Base-by-base conservation (phyloP, 2,888 invertebrate species). In the Coremacera marginata region DNA sequence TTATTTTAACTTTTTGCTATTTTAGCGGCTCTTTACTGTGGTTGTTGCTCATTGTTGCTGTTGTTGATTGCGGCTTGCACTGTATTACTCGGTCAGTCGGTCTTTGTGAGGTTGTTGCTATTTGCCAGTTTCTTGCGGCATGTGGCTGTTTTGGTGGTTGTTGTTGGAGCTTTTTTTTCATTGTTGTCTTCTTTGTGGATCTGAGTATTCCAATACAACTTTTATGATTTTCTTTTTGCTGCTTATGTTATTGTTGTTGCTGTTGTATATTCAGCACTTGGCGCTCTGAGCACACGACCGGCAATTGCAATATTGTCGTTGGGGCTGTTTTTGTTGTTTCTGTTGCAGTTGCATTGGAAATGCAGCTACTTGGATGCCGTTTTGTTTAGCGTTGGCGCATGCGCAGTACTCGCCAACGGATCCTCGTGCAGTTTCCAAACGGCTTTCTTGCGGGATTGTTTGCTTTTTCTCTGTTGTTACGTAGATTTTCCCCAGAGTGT, bases 11-110 rank as follows among this genome's bases (percentile, higher is more conserved):
- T 49, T n/a, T 62, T 62, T 34, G 55, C 57, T 72, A 71, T 74
- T 52, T 74, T 25, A 74, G 73, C 75, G 60, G 75, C 67, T 67
- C 52, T 67, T 57, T 14, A 22, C 19, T 34, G 19, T 5, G 34
- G 31, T 70, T 73, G 68, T 9, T 62, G 3, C 55, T 8, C 70
- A 77, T 73, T 75, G 77, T 72, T 82, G 76, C 52, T 63, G 65
- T 27, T 65, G 79, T 70, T 80, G 77, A 79, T 70, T 79, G 75
- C 78, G 80, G 82, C 85, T 81, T 88, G 87, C 88, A 89, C 88
- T 89, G 89, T 89, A 89, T 89, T 89, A 89, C 89, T 89, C 89
- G 89, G 89, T 89, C 89, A 89, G 89, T 89, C 89, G 89, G 89
- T 89, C 88, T 89, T 88, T 85, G 89, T 89, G 89, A 88, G 88